These are phyloP conservation scores for Climacteris rufus DNA, from an alignment of 2,113 vertebrate genomes.

Conservation along the genomic window DNA sequence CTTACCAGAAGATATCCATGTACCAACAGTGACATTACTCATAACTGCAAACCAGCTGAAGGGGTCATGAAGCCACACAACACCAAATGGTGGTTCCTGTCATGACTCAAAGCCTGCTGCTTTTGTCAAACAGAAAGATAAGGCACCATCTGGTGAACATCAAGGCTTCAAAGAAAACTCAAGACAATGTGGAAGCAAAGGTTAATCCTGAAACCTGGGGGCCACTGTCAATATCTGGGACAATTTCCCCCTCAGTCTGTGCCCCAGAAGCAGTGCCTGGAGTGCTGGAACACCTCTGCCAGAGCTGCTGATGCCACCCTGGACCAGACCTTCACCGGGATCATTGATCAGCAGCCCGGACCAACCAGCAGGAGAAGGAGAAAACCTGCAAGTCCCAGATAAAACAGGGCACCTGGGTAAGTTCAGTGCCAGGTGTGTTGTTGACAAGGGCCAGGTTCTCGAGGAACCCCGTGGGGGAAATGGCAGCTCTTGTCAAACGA, in stretches of 20 bases:
- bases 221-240: not conserved
- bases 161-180: not conserved
- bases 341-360: not conserved
- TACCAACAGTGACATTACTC: not conserved
- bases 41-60: not conserved
- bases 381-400: not conserved
- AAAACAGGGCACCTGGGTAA: not conserved
- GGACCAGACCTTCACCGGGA: not conserved
- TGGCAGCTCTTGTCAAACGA: not conserved
- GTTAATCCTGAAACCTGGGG: not conserved
- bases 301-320: not conserved
- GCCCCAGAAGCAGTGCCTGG: not conserved
- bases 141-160: not conserved
- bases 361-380: not conserved
- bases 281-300: not conserved
- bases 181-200: not conserved
- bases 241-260: accelerated
- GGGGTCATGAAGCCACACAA: not conserved
- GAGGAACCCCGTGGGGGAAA: not conserved
- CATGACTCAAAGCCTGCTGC: not conserved
- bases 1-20: not conserved
- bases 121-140: not conserved
- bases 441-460: no score
- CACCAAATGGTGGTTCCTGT: not conserved
- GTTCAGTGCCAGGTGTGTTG: not conserved